phyloP scores from a whole-genome alignment of 2,113 vertebrate genomes.

The Menura novaehollandiae region DNA sequence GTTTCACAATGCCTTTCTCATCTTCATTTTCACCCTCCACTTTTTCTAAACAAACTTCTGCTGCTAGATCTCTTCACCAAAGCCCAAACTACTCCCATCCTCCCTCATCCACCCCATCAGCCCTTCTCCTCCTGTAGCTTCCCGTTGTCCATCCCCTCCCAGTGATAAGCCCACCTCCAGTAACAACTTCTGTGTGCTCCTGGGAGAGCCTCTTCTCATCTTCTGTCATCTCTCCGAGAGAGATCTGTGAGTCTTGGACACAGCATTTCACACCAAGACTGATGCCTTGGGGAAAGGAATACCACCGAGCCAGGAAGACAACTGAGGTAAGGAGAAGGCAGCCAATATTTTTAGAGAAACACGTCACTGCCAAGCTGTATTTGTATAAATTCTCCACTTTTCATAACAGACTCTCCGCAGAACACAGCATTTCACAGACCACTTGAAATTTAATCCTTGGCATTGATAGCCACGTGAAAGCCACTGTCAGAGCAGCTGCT shows the following conservation, averaged over 20 bases:
- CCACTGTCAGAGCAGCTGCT: neutral
- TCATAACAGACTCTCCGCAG: neutral
- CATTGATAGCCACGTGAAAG: neutral
- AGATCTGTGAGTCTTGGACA: neutral
- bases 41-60: neutral
- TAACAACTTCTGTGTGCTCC: neutral
- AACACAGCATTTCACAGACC: neutral
- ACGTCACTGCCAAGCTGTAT: neutral
- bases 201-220: neutral
- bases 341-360: neutral
- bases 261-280: rapidly evolving
- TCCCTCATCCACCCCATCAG: neutral
- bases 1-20: neutral
- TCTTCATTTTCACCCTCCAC: neutral
- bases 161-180: neutral
- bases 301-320: neutral
- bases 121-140: neutral
- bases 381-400: conserved; percentile 14
- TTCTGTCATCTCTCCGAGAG: neutral
- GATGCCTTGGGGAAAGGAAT: neutral
- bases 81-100: neutral
- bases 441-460: conserved; percentile 10
- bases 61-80: neutral
- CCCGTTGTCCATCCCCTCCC: neutral
- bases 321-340: neutral